A percentile compares a stretch with the other conserved stretches of the same genome.
These are phyloP conservation scores for Tadarida brasiliensis DNA, from an alignment of 2,797 vertebrate genomes.

Conservation along the genomic window DNA sequence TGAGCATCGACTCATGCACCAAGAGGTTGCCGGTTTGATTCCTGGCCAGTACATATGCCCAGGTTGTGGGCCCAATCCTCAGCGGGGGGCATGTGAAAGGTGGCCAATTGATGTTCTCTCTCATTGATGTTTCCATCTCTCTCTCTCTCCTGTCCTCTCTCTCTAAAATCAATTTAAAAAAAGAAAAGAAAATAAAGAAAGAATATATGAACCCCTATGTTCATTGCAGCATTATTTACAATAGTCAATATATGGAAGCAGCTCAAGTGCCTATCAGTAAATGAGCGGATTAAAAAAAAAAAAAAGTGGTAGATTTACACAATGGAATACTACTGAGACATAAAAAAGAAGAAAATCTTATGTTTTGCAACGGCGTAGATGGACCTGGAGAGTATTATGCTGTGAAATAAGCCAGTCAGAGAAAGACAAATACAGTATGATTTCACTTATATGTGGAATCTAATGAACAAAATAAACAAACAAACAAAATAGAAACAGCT, in stretches of 20 bases:
- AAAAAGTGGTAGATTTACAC: background rate
- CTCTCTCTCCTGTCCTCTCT: no score
- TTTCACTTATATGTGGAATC: background rate
- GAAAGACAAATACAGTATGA: background rate
- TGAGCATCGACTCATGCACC: no score
- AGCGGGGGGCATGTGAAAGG: no score
- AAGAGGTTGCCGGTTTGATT: no score
- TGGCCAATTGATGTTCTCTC: no score
- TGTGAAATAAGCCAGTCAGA: background rate
- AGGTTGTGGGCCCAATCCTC: no score
- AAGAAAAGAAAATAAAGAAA: no score
- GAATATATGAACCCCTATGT: background rate
- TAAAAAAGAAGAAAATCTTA: background rate
- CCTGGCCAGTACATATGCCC: no score
- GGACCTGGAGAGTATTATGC: background rate
- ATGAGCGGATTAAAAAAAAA: background rate
- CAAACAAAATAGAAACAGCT: background rate
- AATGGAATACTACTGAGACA: background rate
- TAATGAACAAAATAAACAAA: background rate
- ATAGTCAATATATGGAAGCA: background rate
- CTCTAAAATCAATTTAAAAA: no score
- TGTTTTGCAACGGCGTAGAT: background rate
- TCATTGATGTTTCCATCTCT: no score
- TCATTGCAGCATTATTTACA: background rate
- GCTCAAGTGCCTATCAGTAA: background rate